Percentiles rank a stretch among this genome's conserved stretches.
Evolutionary conservation across 2,888 invertebrate species (phyloP).

Genomic region (Drosophila mimica): DNA sequence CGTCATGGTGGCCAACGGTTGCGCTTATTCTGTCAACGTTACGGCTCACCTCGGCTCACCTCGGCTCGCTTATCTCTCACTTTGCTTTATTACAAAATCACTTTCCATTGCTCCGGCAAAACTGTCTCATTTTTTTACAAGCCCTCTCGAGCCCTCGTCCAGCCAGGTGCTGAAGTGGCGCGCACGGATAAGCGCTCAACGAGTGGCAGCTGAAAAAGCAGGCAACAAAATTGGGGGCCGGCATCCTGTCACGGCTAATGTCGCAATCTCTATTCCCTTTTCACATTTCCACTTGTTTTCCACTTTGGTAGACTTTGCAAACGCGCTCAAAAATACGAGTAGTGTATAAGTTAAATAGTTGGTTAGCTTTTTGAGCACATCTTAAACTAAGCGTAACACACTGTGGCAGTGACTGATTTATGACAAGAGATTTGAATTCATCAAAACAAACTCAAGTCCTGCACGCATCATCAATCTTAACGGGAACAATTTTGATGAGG

Average conservation of each 20-base stretch:
- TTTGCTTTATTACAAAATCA: conserved; percentile 69
- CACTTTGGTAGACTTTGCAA: not conserved
- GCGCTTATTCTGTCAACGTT: conserved; percentile 40
- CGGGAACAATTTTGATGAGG: conserved; percentile 6
- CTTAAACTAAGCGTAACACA: not conserved
- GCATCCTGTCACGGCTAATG: conserved; percentile 18
- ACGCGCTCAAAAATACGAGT: not conserved
- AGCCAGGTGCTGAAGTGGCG: conserved; percentile 40
- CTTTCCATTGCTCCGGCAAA: conserved; percentile 26
- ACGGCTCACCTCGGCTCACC: not conserved
- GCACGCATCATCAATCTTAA: conserved; percentile 45
- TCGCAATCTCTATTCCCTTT: conserved; percentile 37
- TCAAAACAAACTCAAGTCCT: conserved; percentile 11
- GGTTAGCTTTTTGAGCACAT: conserved; percentile 3
- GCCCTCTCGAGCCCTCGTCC: conserved; percentile 9
- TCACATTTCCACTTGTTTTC: not conserved
- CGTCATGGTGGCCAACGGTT: conserved; percentile 45
- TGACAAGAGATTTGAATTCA: conserved; percentile 10
- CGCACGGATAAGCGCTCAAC: conserved; percentile 17
- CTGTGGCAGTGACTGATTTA: conserved; percentile 22
- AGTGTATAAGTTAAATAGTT: conserved; percentile 6
- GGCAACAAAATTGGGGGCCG: conserved; percentile 1
- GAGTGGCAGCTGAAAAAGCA: conserved; percentile 23
- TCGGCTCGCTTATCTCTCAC: conserved; percentile 38
- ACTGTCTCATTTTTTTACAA: conserved; percentile 14